A percentile compares a stretch with the other conserved stretches of the same genome.
Conservation (phyloP, 2,113 vertebrate genomes). For the Pampusana beccarii region DNA sequence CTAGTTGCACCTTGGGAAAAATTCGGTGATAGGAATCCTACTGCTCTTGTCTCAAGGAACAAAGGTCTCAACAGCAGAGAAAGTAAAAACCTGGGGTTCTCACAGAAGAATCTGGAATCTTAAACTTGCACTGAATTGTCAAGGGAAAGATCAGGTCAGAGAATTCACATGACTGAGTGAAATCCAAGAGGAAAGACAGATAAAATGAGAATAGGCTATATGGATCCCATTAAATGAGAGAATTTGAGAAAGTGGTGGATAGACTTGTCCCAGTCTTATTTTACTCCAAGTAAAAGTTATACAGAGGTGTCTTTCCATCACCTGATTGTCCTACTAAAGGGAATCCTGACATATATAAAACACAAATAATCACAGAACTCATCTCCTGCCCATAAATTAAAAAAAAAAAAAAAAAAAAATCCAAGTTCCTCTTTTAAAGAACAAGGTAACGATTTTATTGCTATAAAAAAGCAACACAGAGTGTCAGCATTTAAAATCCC, state of each 20-base stretch:
- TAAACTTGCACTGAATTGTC: background rate
- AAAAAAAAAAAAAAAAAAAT: background rate
- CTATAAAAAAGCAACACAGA: background rate
- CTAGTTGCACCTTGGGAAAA: background rate
- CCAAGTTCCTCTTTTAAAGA: background rate
- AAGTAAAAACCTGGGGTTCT: background rate
- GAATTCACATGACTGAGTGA: background rate
- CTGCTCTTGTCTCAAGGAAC: slow-evolving; percentile 3
- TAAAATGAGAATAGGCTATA: background rate
- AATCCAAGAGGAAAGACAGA: background rate
- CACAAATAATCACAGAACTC: background rate
- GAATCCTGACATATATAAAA: background rate
- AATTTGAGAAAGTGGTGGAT: background rate
- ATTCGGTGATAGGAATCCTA: background rate
- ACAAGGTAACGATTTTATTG: background rate
- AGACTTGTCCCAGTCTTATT: background rate
- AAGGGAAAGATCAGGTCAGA: slow-evolving; percentile 3
- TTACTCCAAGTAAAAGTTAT: background rate
- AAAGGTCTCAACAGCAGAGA: background rate
- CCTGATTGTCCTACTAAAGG: background rate
- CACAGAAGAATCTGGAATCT: background rate
- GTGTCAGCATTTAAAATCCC: background rate
- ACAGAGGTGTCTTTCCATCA: background rate
- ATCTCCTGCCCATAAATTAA: background rate
- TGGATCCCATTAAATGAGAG: background rate